A percentile compares a stretch with the other conserved stretches of the same genome.
Evolutionary conservation across 1,140 invertebrate genomes (phyloP).

Genomic region (Agraylea sexmaculata): DNA sequence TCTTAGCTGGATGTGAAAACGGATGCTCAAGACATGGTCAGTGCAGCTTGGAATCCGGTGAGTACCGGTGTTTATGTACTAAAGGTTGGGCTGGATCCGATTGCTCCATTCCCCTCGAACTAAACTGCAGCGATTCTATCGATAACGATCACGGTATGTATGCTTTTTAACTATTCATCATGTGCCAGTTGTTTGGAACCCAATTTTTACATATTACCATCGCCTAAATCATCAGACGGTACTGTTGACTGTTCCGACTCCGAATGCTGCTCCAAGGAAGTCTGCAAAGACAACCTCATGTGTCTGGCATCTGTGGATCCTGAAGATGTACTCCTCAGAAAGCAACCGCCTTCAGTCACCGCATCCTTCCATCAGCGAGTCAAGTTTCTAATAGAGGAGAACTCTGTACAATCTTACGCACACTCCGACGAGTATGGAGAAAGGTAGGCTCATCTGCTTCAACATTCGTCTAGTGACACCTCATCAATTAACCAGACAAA

Average conservation of each 20-base stretch:
- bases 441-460: conserved; percentile 77
- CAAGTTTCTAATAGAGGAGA: conserved; percentile 96
- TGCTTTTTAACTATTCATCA: neutral
- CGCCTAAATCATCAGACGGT: conserved; percentile 60
- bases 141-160: conserved; percentile 92
- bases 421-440: conserved; percentile 95
- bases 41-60: conserved; percentile 73
- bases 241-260: conserved; percentile 96
- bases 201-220: conserved; percentile 1
- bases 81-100: conserved; percentile 84
- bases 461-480: no score
- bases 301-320: conserved; percentile 91
- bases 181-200: conserved; percentile 23
- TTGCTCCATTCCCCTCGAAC: conserved; percentile 82
- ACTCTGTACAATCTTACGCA: conserved; percentile 95
- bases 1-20: conserved; percentile 85
- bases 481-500: no score
- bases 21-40: conserved; percentile 84
- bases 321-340: conserved; percentile 84
- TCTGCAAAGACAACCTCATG: conserved; percentile 83
- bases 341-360: conserved; percentile 90
- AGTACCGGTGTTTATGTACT: conserved; percentile 84
- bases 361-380: conserved; percentile 96
- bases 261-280: conserved; percentile 77
- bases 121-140: conserved; percentile 83